Base-by-base conservation (phyloP, 2,113 vertebrate genomes). In the Motacilla alba region DNA sequence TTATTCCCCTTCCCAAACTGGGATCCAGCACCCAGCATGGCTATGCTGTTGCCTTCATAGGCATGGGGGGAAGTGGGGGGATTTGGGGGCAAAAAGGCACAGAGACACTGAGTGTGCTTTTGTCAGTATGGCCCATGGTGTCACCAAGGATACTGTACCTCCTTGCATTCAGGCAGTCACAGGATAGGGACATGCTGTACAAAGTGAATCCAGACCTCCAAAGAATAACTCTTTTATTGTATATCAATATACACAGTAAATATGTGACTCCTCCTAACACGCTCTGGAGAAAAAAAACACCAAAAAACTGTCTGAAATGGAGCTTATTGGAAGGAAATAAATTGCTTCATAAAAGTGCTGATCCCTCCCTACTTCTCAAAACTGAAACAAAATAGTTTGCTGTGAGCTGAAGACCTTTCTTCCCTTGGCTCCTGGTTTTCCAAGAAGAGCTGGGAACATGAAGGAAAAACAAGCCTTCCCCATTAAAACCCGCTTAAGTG, bases 401-500 rank as follows among this genome's bases (percentile, higher is more conserved):
- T 86, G 49, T 50, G 76, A 90, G 89, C 63, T 78, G 68, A 87
- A 93, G 83, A 83, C 72, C 56, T 88, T 92, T 90, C 68, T 92
- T 64, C 52, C 63, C 33, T 86, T 81, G 89, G 90, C 83, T 90
- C 72, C 60, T 35, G 77, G 43, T 77, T 95, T 92, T 68, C 94
- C 80, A 81, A 76, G 91, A 92, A 88, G 86, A 94, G 43, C 83
- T 80, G 79, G 39, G 92, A 93, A 80, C 76, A 63, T 7, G 79
- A 94, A 87, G 86, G 90, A 24, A 95, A 94, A 93, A 90, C 75
- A 83, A 97, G 63, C 72, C 55, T 90, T 81, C 52, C 85, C 60
- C 76, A 88, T 86, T 96, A 94, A 96, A 96, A 77, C 24, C 47
- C 0, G 0, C 80, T 92, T 93, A 92, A 95, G 66, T 0, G 39